phyloP scores from a whole-genome alignment of 2,888 invertebrate species.

The Cryptosula pallasiana region DNA sequence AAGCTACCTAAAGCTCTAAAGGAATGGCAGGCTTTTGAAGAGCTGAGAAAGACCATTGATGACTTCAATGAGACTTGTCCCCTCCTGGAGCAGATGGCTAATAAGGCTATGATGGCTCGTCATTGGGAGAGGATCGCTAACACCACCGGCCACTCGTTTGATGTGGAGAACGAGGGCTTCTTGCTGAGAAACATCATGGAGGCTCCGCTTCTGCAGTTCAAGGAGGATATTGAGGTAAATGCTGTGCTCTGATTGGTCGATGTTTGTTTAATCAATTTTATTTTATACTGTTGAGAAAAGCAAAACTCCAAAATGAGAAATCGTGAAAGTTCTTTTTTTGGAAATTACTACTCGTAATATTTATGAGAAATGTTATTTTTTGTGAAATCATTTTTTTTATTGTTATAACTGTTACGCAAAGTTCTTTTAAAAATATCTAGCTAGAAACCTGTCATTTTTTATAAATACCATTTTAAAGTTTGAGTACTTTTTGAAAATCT shows the following conservation, averaged over 20 bases:
- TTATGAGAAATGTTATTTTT: no score
- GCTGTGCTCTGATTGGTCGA: background rate
- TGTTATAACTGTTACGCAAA: no score
- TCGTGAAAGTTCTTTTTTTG: no score
- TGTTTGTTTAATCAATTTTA: background rate
- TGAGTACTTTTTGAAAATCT: no score
- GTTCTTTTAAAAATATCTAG: no score
- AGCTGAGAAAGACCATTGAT: conserved; percentile 90
- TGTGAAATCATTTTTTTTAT: no score
- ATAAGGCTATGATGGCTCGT: conserved; percentile 92
- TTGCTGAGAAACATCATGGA: conserved; percentile 88
- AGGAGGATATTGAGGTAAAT: conserved; percentile 86
- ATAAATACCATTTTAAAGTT: no score
- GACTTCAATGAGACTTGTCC: conserved; percentile 98
- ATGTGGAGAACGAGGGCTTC: conserved; percentile 88
- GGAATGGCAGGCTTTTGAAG: conserved; percentile 96
- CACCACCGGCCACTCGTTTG: conserved; percentile 79
- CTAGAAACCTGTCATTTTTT: no score
- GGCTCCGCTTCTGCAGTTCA: conserved; percentile 82
- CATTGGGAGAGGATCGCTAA: conserved; percentile 95
- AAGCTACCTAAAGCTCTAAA: conserved; percentile 82
- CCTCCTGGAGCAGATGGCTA: conserved; percentile 87
- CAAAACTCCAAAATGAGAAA: no score
- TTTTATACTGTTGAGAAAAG: no score
- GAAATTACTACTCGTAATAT: no score